phyloP scores from a whole-genome alignment of 1,140 invertebrate genomes.

The Pantala flavescens region DNA sequence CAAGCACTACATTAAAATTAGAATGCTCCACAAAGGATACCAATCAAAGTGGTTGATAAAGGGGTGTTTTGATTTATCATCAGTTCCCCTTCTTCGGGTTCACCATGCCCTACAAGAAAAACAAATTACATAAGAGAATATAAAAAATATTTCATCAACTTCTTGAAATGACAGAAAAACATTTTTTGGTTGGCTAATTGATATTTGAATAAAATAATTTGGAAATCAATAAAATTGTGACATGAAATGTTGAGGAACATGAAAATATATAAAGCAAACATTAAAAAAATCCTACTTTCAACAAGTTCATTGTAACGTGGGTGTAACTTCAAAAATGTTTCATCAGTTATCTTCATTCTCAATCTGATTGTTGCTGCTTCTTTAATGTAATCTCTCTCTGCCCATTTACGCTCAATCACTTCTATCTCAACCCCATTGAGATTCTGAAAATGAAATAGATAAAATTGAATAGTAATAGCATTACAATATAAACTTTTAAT shows the following conservation, averaged over 20 bases:
- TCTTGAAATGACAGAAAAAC: not conserved
- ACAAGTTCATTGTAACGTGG: conserved; percentile 19
- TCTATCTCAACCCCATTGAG: conserved; percentile 14
- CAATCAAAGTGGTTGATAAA: conserved; percentile 1
- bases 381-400: conserved; percentile 20
- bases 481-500: too few species aligned
- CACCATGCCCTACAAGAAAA: conserved; percentile 12
- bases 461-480: too few species aligned
- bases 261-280: not conserved
- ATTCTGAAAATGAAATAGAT: not conserved
- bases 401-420: conserved; percentile 17
- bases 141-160: not conserved
- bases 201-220: not conserved
- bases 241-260: not conserved
- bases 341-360: not conserved
- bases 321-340: conserved; percentile 12
- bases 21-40: conserved; percentile 12
- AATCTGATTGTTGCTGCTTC: conserved; percentile 11
- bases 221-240: not conserved
- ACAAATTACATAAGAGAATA: not conserved
- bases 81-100: conserved; percentile 17
- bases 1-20: too few species aligned
- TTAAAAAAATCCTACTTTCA: conserved; percentile 17
- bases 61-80: not conserved
- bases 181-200: not conserved